phyloP scores from a whole-genome alignment of 2,888 invertebrate genomes.

The Cancer borealis region DNA sequence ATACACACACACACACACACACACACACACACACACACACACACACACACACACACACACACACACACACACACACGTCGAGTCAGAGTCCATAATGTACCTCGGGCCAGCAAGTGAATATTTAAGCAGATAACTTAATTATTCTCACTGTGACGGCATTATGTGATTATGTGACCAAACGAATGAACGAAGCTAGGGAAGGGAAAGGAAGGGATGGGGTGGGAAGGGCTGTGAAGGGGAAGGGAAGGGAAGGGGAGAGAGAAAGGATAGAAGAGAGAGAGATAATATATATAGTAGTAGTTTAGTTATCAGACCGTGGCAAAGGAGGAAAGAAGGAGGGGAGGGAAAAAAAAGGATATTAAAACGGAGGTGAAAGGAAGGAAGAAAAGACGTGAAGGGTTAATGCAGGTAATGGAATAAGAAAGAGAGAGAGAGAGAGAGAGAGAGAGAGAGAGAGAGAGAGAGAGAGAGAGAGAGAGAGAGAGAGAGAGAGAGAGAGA shows the following conservation, averaged over 20 bases:
- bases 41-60: neutral
- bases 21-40: neutral
- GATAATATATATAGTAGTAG: too few relatives aligned
- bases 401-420: neutral
- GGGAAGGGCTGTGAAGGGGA: too few relatives aligned
- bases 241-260: neutral
- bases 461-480: conserved; percentile 49
- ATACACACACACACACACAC: too few relatives aligned
- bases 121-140: conserved; percentile 10
- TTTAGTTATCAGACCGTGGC: neutral
- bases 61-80: neutral
- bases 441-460: conserved; percentile 48
- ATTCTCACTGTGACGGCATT: conserved; percentile 9
- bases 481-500: conserved; percentile 48
- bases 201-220: neutral
- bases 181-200: neutral
- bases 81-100: neutral
- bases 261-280: too few relatives aligned
- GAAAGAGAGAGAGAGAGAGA: conserved; percentile 28
- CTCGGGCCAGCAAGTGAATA: neutral
- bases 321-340: neutral
- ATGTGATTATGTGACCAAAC: conserved; percentile 37
- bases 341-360: neutral
- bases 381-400: neutral
- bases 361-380: neutral